Percentiles rank a stretch among this genome's conserved stretches.
Conservation (phyloP, 2,797 vertebrate species). For the Tachyglossus aculeatus region DNA sequence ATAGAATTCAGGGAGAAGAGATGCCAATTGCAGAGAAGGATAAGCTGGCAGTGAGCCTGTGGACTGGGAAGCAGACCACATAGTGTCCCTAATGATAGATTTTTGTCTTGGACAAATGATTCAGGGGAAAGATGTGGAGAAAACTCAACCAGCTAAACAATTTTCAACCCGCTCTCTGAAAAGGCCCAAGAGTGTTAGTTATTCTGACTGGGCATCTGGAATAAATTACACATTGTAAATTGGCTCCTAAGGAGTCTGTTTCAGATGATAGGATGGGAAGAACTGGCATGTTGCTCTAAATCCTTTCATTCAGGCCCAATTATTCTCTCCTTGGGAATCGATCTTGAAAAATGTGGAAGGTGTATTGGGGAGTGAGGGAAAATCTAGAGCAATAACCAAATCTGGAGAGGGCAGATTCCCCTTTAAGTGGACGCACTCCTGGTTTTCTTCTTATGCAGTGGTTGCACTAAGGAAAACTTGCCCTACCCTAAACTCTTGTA, state of each 20-base stretch:
- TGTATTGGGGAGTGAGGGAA: too few relatives aligned
- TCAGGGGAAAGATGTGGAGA: not conserved
- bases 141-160: not conserved
- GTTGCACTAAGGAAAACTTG: too few relatives aligned
- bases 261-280: not conserved
- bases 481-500: too few relatives aligned
- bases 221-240: not conserved
- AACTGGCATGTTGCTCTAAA: not conserved
- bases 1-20: not conserved
- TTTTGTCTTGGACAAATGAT: not conserved
- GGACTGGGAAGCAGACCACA: not conserved
- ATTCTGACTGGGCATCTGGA: not conserved
- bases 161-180: not conserved
- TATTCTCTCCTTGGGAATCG: not conserved
- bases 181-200: not conserved
- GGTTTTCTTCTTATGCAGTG: too few relatives aligned
- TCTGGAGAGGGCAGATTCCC: too few relatives aligned
- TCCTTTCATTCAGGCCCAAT: not conserved
- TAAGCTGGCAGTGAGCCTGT: not conserved
- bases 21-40: not conserved
- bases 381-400: too few relatives aligned
- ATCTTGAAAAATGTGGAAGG: too few relatives aligned
- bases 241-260: not conserved
- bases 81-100: not conserved
- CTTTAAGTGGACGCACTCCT: too few relatives aligned